Evolutionary conservation across 2,113 vertebrate species (phyloP).

Genomic region (Lucifuga dentata): DNA sequence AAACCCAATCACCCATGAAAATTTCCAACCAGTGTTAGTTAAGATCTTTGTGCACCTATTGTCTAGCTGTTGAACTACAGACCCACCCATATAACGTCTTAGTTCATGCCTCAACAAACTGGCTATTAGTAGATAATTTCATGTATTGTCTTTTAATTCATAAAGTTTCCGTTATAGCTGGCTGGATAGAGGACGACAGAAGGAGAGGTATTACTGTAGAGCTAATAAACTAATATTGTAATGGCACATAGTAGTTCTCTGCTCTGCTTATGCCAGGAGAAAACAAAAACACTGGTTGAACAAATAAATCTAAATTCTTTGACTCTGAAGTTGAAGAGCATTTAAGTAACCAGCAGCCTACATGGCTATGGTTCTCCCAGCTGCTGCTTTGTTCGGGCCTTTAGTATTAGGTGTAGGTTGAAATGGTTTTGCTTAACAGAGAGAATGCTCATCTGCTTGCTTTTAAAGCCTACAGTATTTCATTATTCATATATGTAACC

Average conservation of each 20-base stretch:
- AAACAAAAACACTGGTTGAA: conserved; percentile 6
- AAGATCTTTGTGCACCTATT: background rate
- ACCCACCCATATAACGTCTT: background rate
- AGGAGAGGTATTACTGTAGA: conserved; percentile 89
- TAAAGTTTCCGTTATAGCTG: conserved; percentile 86
- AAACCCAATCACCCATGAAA: no score
- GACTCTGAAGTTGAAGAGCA: background rate
- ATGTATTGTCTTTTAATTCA: conserved; percentile 45
- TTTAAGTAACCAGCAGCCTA: conserved; percentile 16
- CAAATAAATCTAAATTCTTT: background rate
- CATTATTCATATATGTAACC: conserved; percentile 4
- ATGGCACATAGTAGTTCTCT: conserved; percentile 67
- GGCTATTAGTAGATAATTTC: conserved; percentile 9
- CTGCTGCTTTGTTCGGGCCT: conserved; percentile 56
- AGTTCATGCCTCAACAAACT: conserved; percentile 1
- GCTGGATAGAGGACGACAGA: conserved; percentile 97
- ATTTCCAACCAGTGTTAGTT: background rate
- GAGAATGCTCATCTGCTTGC: conserved; percentile 34
- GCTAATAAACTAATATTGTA: conserved; percentile 29
- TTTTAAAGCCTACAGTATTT: conserved; percentile 13
- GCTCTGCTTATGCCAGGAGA: conserved; percentile 52
- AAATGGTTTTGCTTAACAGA: background rate
- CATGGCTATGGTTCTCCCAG: conserved; percentile 21
- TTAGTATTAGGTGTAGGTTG: conserved; percentile 24
- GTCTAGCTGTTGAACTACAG: no score